Evolutionary conservation across 2,113 vertebrate genomes (phyloP).

Genomic region (Leptocoma aspasia): DNA sequence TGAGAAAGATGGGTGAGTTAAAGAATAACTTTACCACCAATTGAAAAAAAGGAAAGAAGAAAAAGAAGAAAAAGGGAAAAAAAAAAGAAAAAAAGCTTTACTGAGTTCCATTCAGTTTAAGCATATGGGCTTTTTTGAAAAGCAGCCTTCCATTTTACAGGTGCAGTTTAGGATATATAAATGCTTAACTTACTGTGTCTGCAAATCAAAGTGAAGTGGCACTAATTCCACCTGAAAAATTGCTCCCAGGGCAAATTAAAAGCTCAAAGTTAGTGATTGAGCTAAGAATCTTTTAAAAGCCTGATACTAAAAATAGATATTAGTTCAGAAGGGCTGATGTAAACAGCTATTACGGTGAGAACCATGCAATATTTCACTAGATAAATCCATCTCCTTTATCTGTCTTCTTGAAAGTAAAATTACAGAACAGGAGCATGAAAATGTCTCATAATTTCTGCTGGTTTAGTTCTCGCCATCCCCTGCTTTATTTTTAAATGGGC

Average conservation of each 20-base stretch:
- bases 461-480: accelerated
- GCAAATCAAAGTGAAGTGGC: not conserved
- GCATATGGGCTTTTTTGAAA: not conserved
- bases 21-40: not conserved
- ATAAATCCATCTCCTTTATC: not conserved
- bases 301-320: not conserved
- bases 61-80: too few relatives aligned
- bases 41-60: not conserved
- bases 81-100: not conserved
- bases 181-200: not conserved
- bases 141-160: not conserved
- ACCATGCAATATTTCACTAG: not conserved
- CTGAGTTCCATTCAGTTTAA: not conserved
- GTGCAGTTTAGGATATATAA: not conserved
- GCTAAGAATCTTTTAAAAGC: not conserved
- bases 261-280: not conserved
- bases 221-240: not conserved
- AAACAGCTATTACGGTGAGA: not conserved
- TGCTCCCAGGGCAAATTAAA: not conserved
- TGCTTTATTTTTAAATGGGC: not conserved
- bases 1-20: not conserved
- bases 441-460: not conserved
- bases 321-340: not conserved
- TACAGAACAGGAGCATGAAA: not conserved
- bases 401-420: not conserved